Percentiles rank a stretch among this genome's conserved stretches.
Conservation (phyloP, 2,888 invertebrate species). For the Altica lythri region DNA sequence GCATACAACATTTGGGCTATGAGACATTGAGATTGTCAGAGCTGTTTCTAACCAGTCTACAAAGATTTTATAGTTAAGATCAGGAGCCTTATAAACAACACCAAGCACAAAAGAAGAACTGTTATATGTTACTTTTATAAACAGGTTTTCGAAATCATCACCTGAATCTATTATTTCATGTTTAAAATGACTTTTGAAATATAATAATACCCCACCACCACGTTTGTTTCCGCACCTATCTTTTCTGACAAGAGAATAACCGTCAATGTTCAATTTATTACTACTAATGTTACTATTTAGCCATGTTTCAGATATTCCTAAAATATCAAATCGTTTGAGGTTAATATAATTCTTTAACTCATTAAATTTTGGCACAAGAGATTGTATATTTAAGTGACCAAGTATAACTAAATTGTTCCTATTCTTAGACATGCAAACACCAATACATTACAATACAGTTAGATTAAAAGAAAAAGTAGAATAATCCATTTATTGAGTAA, state of each 20-base stretch:
- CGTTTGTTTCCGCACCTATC: slow-evolving; percentile 4
- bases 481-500: neutral
- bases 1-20: slow-evolving; percentile 1
- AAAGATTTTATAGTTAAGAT: neutral
- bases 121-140: too few species aligned
- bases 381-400: slow-evolving; percentile 9
- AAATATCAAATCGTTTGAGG: slow-evolving; percentile 3
- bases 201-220: slow-evolving; percentile 6
- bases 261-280: slow-evolving; percentile 1
- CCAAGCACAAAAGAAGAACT: neutral
- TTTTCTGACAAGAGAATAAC: slow-evolving; percentile 11
- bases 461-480: neutral
- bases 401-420: neutral
- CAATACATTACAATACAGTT: neutral
- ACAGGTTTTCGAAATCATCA: neutral
- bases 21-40: neutral
- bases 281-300: neutral
- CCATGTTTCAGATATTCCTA: slow-evolving; percentile 12
- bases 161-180: slow-evolving; percentile 1
- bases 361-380: slow-evolving; percentile 8
- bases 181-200: neutral
- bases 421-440: neutral
- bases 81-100: neutral
- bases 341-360: neutral
- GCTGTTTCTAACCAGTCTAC: slow-evolving; percentile 1